Percentiles rank a stretch among this genome's conserved stretches.
These are phyloP conservation scores for Malachius bipustulatus DNA, from an alignment of 2,888 invertebrate species.

Conservation along the genomic window DNA sequence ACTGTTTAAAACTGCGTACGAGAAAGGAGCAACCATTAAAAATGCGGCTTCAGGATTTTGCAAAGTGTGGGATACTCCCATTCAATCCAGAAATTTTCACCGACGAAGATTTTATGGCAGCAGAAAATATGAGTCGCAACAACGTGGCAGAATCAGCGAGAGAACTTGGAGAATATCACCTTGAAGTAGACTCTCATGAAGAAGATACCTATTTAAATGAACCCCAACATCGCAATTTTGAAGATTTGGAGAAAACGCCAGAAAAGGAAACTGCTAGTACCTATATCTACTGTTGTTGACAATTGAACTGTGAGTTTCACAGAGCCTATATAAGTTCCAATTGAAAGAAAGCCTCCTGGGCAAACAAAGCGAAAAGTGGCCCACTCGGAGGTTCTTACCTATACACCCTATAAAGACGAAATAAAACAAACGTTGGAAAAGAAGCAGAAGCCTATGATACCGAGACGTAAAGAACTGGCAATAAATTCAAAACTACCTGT, in stretches of 20 bases:
- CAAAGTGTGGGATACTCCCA: slow-evolving; percentile 3
- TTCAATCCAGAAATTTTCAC: slow-evolving; percentile 1
- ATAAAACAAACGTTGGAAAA: not conserved
- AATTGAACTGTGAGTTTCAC: not conserved
- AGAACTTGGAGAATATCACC: not conserved
- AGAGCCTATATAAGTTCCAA: not conserved
- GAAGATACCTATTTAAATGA: not conserved
- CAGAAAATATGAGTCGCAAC: not conserved
- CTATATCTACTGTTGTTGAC: not conserved
- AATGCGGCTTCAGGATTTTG: not conserved
- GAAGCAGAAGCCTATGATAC: not conserved
- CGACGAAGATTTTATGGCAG: not conserved
- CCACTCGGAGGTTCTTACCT: not conserved
- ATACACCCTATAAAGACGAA: slow-evolving; percentile 5
- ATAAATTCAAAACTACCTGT: too few relatives aligned
- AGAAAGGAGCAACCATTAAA: slow-evolving; percentile 1
- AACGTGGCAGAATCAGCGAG: not conserved
- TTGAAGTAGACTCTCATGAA: not conserved
- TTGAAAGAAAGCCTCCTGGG: not conserved
- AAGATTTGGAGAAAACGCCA: slow-evolving; percentile 4
- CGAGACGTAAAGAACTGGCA: not conserved
- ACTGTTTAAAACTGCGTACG: not conserved
- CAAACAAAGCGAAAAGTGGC: not conserved
- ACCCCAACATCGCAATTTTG: not conserved
- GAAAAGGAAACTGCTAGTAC: not conserved